phyloP scores from a whole-genome alignment of 2,888 invertebrate species.

The Taenaris catops region DNA sequence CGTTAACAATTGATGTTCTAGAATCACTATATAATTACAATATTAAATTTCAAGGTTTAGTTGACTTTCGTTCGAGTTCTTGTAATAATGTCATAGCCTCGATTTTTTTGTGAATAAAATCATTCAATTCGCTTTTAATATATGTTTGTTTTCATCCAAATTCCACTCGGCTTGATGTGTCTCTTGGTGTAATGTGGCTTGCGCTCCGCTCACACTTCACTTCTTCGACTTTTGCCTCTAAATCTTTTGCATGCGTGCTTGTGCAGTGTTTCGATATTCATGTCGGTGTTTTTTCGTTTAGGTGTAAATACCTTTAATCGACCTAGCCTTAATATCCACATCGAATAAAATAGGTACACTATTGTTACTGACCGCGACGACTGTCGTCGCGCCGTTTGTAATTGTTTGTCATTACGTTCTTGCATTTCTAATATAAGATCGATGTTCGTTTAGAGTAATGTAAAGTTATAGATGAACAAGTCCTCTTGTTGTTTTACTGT shows the following conservation, averaged over 20 bases:
- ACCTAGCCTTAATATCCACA: constrained; percentile 77
- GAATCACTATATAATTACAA: too few relatives aligned
- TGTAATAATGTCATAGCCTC: too few relatives aligned
- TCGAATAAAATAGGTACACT: constrained; percentile 68
- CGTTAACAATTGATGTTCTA: too few relatives aligned
- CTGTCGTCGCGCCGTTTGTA: constrained; percentile 26
- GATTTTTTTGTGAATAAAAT: too few relatives aligned
- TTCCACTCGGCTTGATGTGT: constrained; percentile 46
- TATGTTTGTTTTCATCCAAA: constrained; percentile 79
- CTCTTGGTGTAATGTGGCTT: constrained; percentile 26
- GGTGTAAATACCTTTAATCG: constrained; percentile 61
- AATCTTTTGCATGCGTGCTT: constrained; percentile 79
- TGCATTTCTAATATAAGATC: constrained; percentile 71
- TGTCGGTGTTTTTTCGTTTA: constrained; percentile 63
- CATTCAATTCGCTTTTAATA: constrained; percentile 46
- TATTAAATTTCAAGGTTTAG: too few relatives aligned
- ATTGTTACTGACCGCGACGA: constrained; percentile 32
- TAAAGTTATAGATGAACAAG: constrained; percentile 51
- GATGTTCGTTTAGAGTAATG: constrained; percentile 59
- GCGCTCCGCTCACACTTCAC: constrained; percentile 37
- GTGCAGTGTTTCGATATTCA: constrained; percentile 55
- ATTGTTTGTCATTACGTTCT: constrained; percentile 50
- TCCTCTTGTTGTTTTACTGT: constrained; percentile 49
- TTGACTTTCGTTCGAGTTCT: too few relatives aligned
- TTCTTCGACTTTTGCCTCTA: constrained; percentile 60